Evolutionary conservation across 2,888 invertebrate genomes (phyloP).

Genomic region (Mimas tiliae): DNA sequence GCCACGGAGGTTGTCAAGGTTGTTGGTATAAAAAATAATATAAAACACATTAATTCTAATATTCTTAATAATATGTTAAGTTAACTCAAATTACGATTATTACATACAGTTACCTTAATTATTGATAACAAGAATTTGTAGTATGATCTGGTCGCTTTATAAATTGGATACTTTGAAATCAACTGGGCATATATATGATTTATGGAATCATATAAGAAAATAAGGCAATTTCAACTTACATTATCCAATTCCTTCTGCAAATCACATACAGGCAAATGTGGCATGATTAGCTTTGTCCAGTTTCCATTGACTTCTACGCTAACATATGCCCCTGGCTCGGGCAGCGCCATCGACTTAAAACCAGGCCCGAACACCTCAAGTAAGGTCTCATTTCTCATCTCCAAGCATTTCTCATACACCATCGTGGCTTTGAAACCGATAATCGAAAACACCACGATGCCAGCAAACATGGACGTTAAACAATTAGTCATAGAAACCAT

Average conservation of each 20-base stretch:
- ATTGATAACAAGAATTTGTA: too few relatives aligned
- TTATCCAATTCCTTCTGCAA: slow-evolving; percentile 94
- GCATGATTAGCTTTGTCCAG: slow-evolving; percentile 86
- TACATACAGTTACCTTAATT: too few relatives aligned
- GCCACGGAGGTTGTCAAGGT: too few relatives aligned
- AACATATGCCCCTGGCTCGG: slow-evolving; percentile 83
- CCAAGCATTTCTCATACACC: slow-evolving; percentile 91
- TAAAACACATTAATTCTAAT: too few relatives aligned
- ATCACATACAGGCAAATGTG: slow-evolving; percentile 90
- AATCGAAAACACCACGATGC: slow-evolving; percentile 97
- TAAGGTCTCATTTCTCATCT: slow-evolving; percentile 86
- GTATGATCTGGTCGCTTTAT: too few relatives aligned
- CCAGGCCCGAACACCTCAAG: slow-evolving; percentile 82
- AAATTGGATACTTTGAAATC: background rate
- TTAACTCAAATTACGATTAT: too few relatives aligned
- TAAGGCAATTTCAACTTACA: slow-evolving; percentile 84
- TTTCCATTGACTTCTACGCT: slow-evolving; percentile 82
- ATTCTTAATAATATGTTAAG: too few relatives aligned
- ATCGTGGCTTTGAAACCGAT: slow-evolving; percentile 96
- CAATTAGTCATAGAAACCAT: slow-evolving; percentile 97
- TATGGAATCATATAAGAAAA: background rate
- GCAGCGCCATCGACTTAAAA: slow-evolving; percentile 76
- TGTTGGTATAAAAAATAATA: too few relatives aligned
- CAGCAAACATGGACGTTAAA: slow-evolving; percentile 98
- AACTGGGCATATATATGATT: background rate